Percentiles rank a stretch among this genome's conserved stretches.
Evolutionary conservation across 30 jellyfish, hydroid and myxozoan genomes (phyloP).

Genomic region (Cassiopea xamachana): DNA sequence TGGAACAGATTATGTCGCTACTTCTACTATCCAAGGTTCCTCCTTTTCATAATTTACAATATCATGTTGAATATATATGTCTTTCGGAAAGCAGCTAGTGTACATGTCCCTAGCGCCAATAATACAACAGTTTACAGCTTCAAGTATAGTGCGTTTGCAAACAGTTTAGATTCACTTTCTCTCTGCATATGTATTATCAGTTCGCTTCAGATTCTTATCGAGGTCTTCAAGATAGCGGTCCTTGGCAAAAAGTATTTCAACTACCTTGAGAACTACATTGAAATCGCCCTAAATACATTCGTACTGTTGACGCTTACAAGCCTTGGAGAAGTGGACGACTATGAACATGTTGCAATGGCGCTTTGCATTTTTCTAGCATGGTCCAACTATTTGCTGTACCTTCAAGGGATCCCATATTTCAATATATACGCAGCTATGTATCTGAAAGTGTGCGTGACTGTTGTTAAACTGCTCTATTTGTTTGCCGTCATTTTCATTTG

Average conservation of each 20-base stretch:
- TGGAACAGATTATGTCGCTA: slow-evolving; percentile 25
- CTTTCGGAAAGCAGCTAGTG: not conserved
- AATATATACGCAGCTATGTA: slow-evolving; percentile 13
- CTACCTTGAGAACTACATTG: not conserved
- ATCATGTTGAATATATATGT: not conserved
- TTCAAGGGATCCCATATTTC: slow-evolving; percentile 14
- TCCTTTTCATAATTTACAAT: slow-evolving; percentile 4
- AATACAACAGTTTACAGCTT: not conserved
- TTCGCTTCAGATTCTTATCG: not conserved
- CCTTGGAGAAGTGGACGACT: not conserved
- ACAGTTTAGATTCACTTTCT: not conserved
- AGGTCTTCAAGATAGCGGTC: not conserved
- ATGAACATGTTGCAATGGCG: not conserved
- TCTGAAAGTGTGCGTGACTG: slow-evolving; percentile 13
- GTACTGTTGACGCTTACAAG: not conserved
- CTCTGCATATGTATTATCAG: not conserved
- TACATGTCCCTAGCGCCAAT: not conserved
- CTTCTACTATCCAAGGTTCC: slow-evolving; percentile 23
- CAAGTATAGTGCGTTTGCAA: not conserved
- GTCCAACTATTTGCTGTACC: slow-evolving; percentile 28
- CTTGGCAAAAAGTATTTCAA: slow-evolving; percentile 19
- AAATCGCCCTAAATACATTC: not conserved
- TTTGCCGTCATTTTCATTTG: slow-evolving; percentile 7
- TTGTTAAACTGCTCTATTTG: not conserved
- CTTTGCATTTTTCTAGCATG: slow-evolving; percentile 24